Conservation (phyloP, 2,888 invertebrate species). For the Sesamia inferens region DNA sequence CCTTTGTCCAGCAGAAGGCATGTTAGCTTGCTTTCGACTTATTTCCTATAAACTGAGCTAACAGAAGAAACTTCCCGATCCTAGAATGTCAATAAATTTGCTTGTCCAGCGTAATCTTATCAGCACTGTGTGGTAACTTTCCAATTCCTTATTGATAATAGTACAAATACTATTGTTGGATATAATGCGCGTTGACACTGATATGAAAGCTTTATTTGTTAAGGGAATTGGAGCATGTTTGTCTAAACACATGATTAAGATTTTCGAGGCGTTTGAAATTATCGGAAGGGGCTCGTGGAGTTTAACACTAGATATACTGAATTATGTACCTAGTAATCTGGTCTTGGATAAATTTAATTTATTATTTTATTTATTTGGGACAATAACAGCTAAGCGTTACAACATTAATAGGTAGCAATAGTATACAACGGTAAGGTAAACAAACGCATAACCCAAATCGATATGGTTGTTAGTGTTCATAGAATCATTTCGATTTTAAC, state of each 20-base stretch:
- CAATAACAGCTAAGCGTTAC: too few species aligned
- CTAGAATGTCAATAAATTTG: constrained; percentile 36
- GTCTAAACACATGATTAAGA: constrained; percentile 12
- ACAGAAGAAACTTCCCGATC: constrained; percentile 28
- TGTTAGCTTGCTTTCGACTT: not conserved
- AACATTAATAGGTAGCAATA: too few species aligned
- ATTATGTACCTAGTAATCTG: not conserved
- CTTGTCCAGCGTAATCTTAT: constrained; percentile 51
- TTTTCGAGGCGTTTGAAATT: constrained; percentile 11
- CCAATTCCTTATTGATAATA: constrained; percentile 62
- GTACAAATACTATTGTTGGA: constrained; percentile 46
- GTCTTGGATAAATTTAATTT: not conserved
- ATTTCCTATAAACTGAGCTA: not conserved
- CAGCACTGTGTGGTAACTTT: constrained; percentile 56
- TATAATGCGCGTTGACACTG: constrained; percentile 33
- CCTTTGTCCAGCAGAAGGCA: too few species aligned
- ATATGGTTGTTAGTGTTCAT: too few species aligned
- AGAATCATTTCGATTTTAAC: too few species aligned
- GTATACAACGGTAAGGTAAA: too few species aligned
- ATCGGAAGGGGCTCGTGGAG: not conserved
- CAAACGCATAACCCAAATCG: too few species aligned
- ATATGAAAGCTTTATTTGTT: constrained; percentile 46
- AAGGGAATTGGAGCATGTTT: constrained; percentile 9
- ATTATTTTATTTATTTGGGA: too few species aligned
- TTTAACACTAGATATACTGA: not conserved